A percentile compares a stretch with the other conserved stretches of the same genome.
Evolutionary conservation across 92 coral and sea anemone genomes (phyloP).

Genomic region (Ricordea florida): DNA sequence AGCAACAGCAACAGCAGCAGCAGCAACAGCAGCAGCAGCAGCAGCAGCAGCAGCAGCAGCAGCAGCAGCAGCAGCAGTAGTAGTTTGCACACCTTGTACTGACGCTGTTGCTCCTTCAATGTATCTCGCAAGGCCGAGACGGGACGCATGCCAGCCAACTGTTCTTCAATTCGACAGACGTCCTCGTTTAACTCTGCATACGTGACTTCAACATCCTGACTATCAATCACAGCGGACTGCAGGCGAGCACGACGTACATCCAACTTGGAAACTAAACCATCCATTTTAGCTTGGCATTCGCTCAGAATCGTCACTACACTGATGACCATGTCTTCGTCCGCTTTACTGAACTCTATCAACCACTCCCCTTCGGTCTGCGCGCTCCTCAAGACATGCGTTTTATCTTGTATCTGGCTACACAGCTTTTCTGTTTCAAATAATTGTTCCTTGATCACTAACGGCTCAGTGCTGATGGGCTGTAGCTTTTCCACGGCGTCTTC

Average conservation of each 20-base stretch:
- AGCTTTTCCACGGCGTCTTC: constrained; percentile 54
- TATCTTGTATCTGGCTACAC: constrained; percentile 74
- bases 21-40: too few relatives aligned
- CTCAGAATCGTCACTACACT: constrained; percentile 83
- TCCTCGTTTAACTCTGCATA: constrained; percentile 90
- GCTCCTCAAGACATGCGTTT: constrained; percentile 76
- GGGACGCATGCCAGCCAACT: constrained; percentile 91
- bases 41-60: too few relatives aligned
- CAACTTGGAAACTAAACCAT: constrained; percentile 74
- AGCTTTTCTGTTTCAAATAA: constrained; percentile 77
- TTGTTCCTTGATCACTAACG: constrained; percentile 84
- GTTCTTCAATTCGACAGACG: constrained; percentile 89
- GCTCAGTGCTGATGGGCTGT: constrained; percentile 94
- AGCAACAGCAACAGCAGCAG: too few relatives aligned
- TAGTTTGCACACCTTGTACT: constrained; percentile 67
- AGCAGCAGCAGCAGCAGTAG: not conserved
- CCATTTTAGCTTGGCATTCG: constrained; percentile 88
- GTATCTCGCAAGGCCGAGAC: constrained; percentile 91
- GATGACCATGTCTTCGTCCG: constrained; percentile 76
- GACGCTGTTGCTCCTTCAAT: constrained; percentile 94
- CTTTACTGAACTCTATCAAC: constrained; percentile 84
- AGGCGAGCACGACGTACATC: constrained; percentile 89
- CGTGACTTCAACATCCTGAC: constrained; percentile 88
- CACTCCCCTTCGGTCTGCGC: constrained; percentile 92
- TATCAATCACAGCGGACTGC: constrained; percentile 79